Evolutionary conservation across 2,888 invertebrate genomes (phyloP).

Genomic region (Ectemnius continuus): DNA sequence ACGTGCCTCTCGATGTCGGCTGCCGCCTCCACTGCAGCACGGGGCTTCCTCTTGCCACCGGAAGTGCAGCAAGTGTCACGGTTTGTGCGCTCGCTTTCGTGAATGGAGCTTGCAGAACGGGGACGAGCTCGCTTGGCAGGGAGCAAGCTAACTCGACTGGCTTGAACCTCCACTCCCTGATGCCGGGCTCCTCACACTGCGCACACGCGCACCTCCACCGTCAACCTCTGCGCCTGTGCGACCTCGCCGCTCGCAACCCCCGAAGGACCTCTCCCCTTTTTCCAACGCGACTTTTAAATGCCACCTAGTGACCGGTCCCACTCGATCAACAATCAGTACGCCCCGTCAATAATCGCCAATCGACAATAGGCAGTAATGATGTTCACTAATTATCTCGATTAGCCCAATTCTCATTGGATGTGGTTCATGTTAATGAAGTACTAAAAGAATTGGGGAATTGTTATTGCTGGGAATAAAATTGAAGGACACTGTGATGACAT

Average conservation of each 20-base stretch:
- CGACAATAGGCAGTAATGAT: too few relatives aligned
- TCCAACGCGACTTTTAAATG: conserved; percentile 36
- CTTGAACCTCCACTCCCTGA: conserved; percentile 56
- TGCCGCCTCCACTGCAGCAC: conserved; percentile 3
- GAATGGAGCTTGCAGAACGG: conserved; percentile 57
- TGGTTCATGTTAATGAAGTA: too few relatives aligned
- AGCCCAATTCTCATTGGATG: too few relatives aligned
- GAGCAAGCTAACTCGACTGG: conserved; percentile 48
- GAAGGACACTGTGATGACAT: too few relatives aligned
- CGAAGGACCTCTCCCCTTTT: conserved; percentile 47
- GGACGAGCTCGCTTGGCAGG: conserved; percentile 37
- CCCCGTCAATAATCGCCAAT: too few relatives aligned
- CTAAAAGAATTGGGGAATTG: too few relatives aligned
- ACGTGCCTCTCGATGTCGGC: not conserved
- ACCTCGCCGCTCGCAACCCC: conserved; percentile 31
- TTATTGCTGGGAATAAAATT: too few relatives aligned
- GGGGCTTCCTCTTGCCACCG: not conserved
- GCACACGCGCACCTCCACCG: conserved; percentile 33
- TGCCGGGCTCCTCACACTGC: conserved; percentile 27
- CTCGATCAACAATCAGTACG: not conserved
- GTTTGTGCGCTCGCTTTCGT: conserved; percentile 35
- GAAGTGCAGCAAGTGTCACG: not conserved
- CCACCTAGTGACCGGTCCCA: conserved; percentile 26
- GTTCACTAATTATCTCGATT: too few relatives aligned
- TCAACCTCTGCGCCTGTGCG: conserved; percentile 48